Evolutionary conservation across 2,113 vertebrate species (phyloP), one percentile per base, ranked within the genome.

Genomic region (Peromyscus californicus): DNA sequence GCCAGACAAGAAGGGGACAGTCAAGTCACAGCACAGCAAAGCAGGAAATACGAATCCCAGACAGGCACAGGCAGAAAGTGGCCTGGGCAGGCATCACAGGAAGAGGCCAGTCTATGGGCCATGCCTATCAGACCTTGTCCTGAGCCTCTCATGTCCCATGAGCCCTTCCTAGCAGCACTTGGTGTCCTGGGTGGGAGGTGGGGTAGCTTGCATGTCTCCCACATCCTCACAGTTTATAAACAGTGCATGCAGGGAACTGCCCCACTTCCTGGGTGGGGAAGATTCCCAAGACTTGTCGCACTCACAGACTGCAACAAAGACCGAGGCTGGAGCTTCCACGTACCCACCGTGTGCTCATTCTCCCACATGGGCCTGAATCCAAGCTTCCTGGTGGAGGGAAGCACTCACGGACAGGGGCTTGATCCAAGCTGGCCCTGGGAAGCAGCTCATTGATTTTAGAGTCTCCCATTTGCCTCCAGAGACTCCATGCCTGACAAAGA

Each of bases 31-130:
- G 69, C 67, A 12, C 13, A 3, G 48, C 48, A 54, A 61, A 2
- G 15, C 45, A 31, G 54, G 61, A 19, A 9, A 45, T 0, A 4
- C 2, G 42, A 72, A 48, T 3, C 24, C 26, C 13, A 24, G 22
- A 0, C 2, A 17, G 0, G 7, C 0, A 1, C 42, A 4, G 22
- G 5, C 1, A 67, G 16, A 36, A 31, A 36, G 42, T 0, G 22
- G 48, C 7, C 80, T 67, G 80, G 12, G 13, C 17, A 12, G 29
- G n/a, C 24, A 36, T 2, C 39, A 6, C 39, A 3, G 29, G n/a
- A 80, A 65, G 75, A 61, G 59, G 67, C 22, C 4, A 7, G 15
- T 22, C 63, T 70, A 45, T 3, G 45, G 8, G 19, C n/a, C 48
- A 45, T 26, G 63, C 21, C 26, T 48, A 42, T 51, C 13, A 4